These are phyloP conservation scores for Enteromius unitaeniatus DNA, from an alignment of 2,797 vertebrate species.

Conservation along the genomic window DNA sequence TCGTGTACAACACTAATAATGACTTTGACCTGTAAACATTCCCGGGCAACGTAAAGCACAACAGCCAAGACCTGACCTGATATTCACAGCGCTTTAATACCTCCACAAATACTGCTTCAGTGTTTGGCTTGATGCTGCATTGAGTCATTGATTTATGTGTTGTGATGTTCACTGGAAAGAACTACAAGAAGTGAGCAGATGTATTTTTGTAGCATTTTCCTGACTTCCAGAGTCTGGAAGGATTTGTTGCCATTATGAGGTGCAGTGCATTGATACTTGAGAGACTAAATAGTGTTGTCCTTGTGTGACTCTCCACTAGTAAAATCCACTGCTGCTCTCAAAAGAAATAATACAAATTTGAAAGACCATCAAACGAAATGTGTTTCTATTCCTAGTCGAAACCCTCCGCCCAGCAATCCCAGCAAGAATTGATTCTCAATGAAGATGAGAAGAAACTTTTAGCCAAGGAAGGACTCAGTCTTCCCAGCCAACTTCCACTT, in stretches of 20 bases:
- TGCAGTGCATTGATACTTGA: background rate
- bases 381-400: constrained; percentile 66
- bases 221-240: background rate
- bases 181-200: background rate
- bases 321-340: background rate
- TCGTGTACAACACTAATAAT: background rate
- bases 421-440: constrained; percentile 87
- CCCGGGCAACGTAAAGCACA: background rate
- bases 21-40: background rate
- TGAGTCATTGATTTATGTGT: constrained; percentile 1
- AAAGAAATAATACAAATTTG: background rate
- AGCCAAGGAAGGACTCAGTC: constrained; percentile 87
- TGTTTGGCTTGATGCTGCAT: background rate
- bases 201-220: no score
- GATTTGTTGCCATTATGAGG: background rate
- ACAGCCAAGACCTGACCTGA: background rate
- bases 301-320: no score
- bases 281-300: background rate
- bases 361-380: background rate
- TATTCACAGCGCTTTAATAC: background rate
- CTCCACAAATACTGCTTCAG: background rate
- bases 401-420: constrained; percentile 68
- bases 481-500: constrained; percentile 89
- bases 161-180: background rate
- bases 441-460: constrained; percentile 95